Evolutionary conservation across 2,797 vertebrate species (phyloP).

Genomic region (Anguilla anguilla): DNA sequence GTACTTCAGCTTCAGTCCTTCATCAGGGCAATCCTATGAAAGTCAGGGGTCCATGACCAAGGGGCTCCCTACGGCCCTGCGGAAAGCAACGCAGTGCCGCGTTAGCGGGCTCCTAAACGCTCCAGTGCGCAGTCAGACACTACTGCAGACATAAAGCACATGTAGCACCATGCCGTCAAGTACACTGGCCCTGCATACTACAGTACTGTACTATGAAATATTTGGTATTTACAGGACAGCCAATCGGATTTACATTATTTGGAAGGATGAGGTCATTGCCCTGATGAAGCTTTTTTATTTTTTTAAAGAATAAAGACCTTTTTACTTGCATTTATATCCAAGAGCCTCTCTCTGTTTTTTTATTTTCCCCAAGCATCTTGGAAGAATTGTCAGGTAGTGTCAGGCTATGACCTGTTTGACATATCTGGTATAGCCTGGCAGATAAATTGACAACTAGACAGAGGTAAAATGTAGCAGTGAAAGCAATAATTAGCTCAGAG

Average conservation of each 20-base stretch:
- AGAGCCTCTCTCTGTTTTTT: not conserved
- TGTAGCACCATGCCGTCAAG: not conserved
- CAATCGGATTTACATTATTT: not conserved
- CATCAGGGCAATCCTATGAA: not conserved
- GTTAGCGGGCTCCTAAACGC: not conserved
- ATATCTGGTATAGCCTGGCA: not conserved
- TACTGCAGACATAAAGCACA: not conserved
- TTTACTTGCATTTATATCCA: not conserved
- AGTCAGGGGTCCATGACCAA: conserved; percentile 89
- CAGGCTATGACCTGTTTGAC: not conserved
- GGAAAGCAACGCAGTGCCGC: conserved; percentile 47
- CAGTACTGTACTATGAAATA: not conserved
- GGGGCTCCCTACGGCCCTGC: conserved; percentile 97
- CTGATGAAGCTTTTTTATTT: not conserved
- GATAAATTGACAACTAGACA: not conserved
- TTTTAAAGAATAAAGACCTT: not conserved
- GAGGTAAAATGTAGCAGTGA: not conserved
- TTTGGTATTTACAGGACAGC: not conserved
- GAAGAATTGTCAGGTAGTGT: not conserved
- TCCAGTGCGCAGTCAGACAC: not conserved
- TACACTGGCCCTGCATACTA: not conserved
- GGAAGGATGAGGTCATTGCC: not conserved
- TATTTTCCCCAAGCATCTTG: not conserved
- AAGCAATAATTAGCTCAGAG: not conserved
- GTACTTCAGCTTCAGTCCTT: not conserved